Conservation (phyloP, 2,797 vertebrate species). For the Sebastiscus albofasciatus region DNA sequence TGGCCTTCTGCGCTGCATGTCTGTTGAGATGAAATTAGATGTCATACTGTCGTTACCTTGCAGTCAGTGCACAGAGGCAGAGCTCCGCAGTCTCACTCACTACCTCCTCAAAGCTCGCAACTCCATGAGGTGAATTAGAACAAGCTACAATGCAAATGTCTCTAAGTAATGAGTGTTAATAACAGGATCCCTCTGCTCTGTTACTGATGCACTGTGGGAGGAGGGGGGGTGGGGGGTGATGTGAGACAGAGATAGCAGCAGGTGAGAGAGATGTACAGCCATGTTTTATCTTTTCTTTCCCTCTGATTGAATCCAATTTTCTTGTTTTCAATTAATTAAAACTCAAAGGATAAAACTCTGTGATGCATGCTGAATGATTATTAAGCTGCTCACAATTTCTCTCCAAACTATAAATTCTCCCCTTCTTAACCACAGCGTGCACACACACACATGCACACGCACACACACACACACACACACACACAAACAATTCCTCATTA, state of each 20-base stretch:
- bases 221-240: neutral
- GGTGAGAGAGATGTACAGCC: conserved; percentile 12
- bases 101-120: neutral
- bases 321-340: conserved; percentile 52
- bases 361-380: conserved; percentile 39
- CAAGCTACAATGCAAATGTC: conserved; percentile 35
- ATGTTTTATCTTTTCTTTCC: conserved; percentile 29
- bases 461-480: too few species aligned
- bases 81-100: neutral
- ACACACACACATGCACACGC: too few species aligned
- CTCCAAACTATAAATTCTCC: neutral
- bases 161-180: conserved; percentile 43
- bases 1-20: neutral
- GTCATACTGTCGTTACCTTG: conserved; percentile 4
- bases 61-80: neutral
- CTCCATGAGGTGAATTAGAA: conserved; percentile 30
- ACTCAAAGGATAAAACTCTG: conserved; percentile 21
- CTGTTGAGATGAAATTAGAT: neutral
- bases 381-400: neutral
- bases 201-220: neutral
- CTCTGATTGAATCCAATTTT: conserved; percentile 47
- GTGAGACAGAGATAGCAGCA: conserved; percentile 4
- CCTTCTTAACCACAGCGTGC: too few species aligned
- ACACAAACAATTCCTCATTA: neutral
- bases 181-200: conserved; percentile 27